Evolutionary conservation across 2,888 invertebrate species (phyloP).

Genomic region (Diaprepes abbreviatus): DNA sequence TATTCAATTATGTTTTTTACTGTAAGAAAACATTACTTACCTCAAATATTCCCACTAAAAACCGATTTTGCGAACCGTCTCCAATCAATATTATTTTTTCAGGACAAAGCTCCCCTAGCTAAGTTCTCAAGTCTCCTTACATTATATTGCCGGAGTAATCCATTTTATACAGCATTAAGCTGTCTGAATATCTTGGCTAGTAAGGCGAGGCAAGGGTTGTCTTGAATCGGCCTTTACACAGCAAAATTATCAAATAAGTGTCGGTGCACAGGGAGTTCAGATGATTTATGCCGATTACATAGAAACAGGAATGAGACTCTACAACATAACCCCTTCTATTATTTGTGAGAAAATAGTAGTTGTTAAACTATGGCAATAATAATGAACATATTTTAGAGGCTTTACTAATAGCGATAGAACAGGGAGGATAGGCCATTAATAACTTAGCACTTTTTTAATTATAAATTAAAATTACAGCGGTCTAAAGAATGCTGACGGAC

Average conservation of each 20-base stretch:
- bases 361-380: slow-evolving; percentile 30
- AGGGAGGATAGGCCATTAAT: too few species aligned
- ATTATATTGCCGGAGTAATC: slow-evolving; percentile 18
- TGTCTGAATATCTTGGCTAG: slow-evolving; percentile 40
- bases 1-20: too few species aligned
- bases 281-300: slow-evolving; percentile 61
- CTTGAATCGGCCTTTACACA: slow-evolving; percentile 42
- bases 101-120: neutral
- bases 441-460: too few species aligned
- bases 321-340: slow-evolving; percentile 37
- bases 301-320: slow-evolving; percentile 48
- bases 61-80: neutral
- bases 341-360: slow-evolving; percentile 30
- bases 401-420: neutral
- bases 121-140: neutral
- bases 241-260: slow-evolving; percentile 63
- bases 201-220: slow-evolving; percentile 36
- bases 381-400: slow-evolving; percentile 29
- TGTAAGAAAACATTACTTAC: too few species aligned
- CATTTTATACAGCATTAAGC: slow-evolving; percentile 35
- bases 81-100: slow-evolving; percentile 3
- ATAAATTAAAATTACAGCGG: too few species aligned
- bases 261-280: slow-evolving; percentile 62
- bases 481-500: too few species aligned
- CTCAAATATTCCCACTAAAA: neutral